Evolutionary conservation across 2,888 invertebrate genomes (phyloP), one percentile per base, ranked within the genome.

Genomic region (Pheosia gnoma): DNA sequence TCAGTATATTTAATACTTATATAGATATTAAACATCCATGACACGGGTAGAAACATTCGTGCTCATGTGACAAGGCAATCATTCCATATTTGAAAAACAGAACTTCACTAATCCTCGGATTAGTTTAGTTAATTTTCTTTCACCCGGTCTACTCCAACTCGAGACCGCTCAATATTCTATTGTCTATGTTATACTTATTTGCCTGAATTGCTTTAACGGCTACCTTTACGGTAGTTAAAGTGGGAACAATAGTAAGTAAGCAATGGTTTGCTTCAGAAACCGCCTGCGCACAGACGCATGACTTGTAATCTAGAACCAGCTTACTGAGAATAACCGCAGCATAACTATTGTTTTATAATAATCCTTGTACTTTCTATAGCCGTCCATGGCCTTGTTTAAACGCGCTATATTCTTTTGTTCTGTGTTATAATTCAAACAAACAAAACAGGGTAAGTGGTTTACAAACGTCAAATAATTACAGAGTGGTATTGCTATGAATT

Each of bases 321-420:
- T 58, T 72, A 67, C 68, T 57, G 45, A 67, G 70, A 75, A 71
- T 62, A 70, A 63, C 58, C 67, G 60, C 63, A 67, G 67, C 56
- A 58, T 57, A 67, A 58, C 47, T 51, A 63, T 67, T 73, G 67
- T 80, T 57, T 25, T 72, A 70, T 72, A 74, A 70, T 78, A 81
- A 79, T 79, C 76, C 74, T 77, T 77, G 73, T 72, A 70, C 69
- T 81, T 79, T 82, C 78, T 77, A 70, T 61, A 67, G 66, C 63
- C 25, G 51, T 6, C 9, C 2, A 51, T 53, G 59, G 37, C 72
- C 66, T 66, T 66, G 65, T 59, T 67, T 70, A 63, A 66, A 75
- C 73, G 68, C 61, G 60, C 65, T 72, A 59, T 72, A 45, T 45
- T 25, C 43, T 7, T 45, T 45, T 9, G 10, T 45, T 45, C n/a